Conservation (phyloP, 1,140 invertebrate species). For the Hyphantria cunea region DNA sequence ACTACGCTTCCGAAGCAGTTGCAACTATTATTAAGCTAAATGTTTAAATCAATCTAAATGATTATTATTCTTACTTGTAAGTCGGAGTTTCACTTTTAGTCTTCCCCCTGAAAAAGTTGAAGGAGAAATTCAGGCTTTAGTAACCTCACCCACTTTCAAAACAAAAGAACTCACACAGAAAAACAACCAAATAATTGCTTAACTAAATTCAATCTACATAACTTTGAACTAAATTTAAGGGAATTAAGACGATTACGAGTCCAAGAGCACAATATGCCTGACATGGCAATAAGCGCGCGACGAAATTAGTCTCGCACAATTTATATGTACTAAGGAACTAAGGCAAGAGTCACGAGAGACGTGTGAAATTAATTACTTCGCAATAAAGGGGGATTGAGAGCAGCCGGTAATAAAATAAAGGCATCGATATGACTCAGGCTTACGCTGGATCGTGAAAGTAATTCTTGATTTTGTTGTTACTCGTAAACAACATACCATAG, state of each 20-base stretch:
- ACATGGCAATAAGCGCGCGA: conserved; percentile 18
- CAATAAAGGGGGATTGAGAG: conserved; percentile 34
- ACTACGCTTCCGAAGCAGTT: no score
- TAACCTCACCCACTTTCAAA: no score
- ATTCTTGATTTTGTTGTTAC: conserved; percentile 30
- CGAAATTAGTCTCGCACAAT: conserved; percentile 24
- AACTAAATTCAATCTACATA: conserved; percentile 7
- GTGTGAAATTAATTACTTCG: conserved; percentile 41
- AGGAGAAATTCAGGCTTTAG: no score
- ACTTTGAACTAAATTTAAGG: conserved; percentile 20
- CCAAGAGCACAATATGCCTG: conserved; percentile 3
- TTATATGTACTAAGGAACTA: conserved; percentile 33
- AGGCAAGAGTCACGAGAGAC: conserved; percentile 32
- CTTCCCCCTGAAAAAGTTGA: no score
- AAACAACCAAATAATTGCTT: not conserved
- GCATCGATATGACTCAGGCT: conserved; percentile 26
- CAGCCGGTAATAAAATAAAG: conserved; percentile 35
- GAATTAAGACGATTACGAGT: conserved; percentile 28
- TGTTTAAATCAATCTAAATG: no score
- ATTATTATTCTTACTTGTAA: no score
- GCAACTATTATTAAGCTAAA: no score
- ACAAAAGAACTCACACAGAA: no score
- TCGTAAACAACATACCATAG: conserved; percentile 20
- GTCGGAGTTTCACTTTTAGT: no score
- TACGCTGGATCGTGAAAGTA: conserved; percentile 28